Base-by-base conservation (phyloP, 2,888 invertebrate genomes). In the Sinohyriopsis cumingii region DNA sequence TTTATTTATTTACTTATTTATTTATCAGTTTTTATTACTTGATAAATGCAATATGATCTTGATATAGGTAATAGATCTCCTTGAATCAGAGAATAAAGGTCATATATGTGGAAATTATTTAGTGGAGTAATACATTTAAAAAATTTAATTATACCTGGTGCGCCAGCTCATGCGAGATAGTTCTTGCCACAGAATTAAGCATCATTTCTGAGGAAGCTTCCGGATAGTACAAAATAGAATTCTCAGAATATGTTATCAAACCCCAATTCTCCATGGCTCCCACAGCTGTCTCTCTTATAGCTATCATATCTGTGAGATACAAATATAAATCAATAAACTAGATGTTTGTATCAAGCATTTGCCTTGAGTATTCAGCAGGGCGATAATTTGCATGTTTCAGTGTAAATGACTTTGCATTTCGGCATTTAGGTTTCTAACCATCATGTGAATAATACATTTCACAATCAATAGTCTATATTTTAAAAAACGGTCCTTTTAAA, bases 211-310 rank as follows among this genome's bases (percentile, higher is more conserved):
- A 77, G 12, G 82, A 75, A 91, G 94, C 92, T 0, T 93, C 93
- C 65, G 92, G 91, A 67, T 94, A 93, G 82, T 93, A 95, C 1
- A 95, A 90, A 72, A 95, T 87, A 0, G 93, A 93, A 0, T 93
- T 93, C 87, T 95, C 95, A 75, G 95, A 91, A 72, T 89, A 89
- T 6, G 94, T 94, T 19, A 95, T 93, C n/a, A 95, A 88, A 0
- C 95, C 95, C 95, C 95, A 95, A 87, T 95, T 95, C 88, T 95
- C 96, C 96, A 95, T 95, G 66, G 95, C 94, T 94, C 91, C 95
- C 67, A 93, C 93, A 0, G 93, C 68, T 93, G 96, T 97, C 89
- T 97, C 96, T 0, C 97, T 96, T 70, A 97, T 90, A 0, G 96
- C 96, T 20, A 96, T 92, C 86, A 95, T 91, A 89, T 95, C 95